phyloP scores from a whole-genome alignment of 2,888 invertebrate genomes.

The Polydesmus complanatus region DNA sequence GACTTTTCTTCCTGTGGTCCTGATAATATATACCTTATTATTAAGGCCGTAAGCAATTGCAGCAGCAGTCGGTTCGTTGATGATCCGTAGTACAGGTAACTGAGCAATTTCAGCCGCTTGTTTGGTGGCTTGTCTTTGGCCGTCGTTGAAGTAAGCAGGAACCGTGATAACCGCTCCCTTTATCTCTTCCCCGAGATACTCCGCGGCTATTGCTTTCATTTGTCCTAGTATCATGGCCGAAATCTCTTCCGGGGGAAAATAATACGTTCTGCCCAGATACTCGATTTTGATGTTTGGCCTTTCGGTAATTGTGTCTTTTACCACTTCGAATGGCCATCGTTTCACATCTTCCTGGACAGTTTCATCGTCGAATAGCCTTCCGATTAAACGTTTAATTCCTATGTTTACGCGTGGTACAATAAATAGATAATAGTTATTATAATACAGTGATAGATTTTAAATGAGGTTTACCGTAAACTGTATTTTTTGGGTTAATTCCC shows the following conservation, averaged over 20 bases:
- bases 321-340: neutral
- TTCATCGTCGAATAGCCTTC: neutral
- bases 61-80: neutral
- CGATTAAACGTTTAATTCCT: neutral
- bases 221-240: neutral
- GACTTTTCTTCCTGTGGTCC: neutral
- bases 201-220: neutral
- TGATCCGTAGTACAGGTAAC: neutral
- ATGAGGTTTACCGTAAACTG: slow-evolving; percentile 89
- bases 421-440: neutral
- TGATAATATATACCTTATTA: neutral
- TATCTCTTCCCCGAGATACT: neutral
- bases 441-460: neutral
- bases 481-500: slow-evolving; percentile 97
- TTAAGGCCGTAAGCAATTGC: neutral
- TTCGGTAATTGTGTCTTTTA: neutral
- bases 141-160: neutral
- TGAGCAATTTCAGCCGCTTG: neutral
- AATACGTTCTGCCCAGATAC: neutral
- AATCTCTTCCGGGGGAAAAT: neutral
- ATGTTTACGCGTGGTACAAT: too few species aligned
- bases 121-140: neutral
- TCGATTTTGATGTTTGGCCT: neutral
- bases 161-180: neutral
- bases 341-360: neutral